phyloP scores from a whole-genome alignment of 2,797 vertebrate genomes.

The Menidia menidia region DNA sequence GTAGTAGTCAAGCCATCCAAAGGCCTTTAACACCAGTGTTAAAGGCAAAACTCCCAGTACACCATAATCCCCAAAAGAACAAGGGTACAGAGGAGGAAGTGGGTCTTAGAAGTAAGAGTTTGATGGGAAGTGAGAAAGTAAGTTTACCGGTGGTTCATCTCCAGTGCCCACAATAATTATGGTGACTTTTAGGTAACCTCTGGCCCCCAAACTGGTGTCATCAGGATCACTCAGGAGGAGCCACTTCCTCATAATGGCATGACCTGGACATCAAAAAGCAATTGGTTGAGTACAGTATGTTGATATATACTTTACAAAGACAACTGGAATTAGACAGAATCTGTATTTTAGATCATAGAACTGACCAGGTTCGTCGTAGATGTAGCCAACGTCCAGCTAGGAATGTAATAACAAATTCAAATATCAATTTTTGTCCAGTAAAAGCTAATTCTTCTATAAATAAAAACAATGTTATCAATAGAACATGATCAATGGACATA shows the following conservation, averaged over 20 bases:
- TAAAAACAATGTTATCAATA: slow-evolving; percentile 7
- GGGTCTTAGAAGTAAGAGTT: not conserved
- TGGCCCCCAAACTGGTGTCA: slow-evolving; percentile 88
- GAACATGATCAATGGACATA: slow-evolving; percentile 25
- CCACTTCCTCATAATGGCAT: slow-evolving; percentile 91
- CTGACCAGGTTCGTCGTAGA: slow-evolving; percentile 94
- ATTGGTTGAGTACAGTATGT: not conserved
- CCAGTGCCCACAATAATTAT: slow-evolving; percentile 91
- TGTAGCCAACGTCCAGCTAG: slow-evolving; percentile 92
- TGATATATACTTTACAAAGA: not conserved
- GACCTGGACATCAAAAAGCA: slow-evolving; percentile 55
- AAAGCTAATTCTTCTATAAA: not conserved
- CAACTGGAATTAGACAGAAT: not conserved
- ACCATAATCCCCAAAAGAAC: not conserved
- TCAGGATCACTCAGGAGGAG: slow-evolving; percentile 93
- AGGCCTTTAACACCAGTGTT: not conserved
- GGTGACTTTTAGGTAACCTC: slow-evolving; percentile 97
- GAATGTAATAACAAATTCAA: slow-evolving; percentile 20
- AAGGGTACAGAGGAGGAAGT: not conserved
- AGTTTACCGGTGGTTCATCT: slow-evolving; percentile 90
- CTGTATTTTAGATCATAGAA: slow-evolving; percentile 15
- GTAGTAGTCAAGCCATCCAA: not conserved
- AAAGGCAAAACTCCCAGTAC: not conserved
- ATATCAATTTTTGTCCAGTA: not conserved
- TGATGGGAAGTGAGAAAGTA: not conserved